phyloP scores from a whole-genome alignment of 2,797 vertebrate genomes.

The Lacerta agilis region DNA sequence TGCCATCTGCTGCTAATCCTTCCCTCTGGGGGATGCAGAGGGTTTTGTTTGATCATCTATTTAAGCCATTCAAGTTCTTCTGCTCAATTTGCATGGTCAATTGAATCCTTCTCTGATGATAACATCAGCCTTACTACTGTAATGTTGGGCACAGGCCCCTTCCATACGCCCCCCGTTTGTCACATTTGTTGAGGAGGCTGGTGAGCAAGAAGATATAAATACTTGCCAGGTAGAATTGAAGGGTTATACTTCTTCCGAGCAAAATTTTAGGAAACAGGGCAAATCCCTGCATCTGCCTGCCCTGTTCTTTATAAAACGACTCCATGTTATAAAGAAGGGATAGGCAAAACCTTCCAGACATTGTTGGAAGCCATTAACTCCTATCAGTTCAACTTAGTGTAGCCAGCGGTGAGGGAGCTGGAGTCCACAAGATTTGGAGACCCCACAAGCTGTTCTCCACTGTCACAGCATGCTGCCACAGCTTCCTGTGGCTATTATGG shows the following conservation, averaged over 20 bases:
- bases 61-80: constrained; percentile 38
- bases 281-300: not conserved
- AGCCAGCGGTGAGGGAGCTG: too few species aligned
- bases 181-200: not conserved
- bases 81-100: constrained; percentile 22
- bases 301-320: constrained; percentile 46
- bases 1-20: constrained; percentile 68
- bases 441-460: too few species aligned
- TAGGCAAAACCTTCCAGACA: too few species aligned
- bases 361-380: too few species aligned
- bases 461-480: too few species aligned
- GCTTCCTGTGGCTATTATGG: too few species aligned
- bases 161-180: not conserved
- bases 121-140: constrained; percentile 9
- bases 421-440: too few species aligned
- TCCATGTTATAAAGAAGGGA: not conserved
- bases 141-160: not conserved
- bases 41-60: constrained; percentile 47
- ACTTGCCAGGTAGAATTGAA: constrained; percentile 20
- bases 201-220: not conserved
- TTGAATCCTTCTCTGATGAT: constrained; percentile 34
- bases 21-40: constrained; percentile 39
- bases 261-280: constrained; percentile 21
- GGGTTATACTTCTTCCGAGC: constrained; percentile 29
- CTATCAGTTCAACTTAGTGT: too few species aligned